These are phyloP conservation scores for Leptura quadrifasciata DNA, from an alignment of 2,888 invertebrate genomes.

Conservation along the genomic window DNA sequence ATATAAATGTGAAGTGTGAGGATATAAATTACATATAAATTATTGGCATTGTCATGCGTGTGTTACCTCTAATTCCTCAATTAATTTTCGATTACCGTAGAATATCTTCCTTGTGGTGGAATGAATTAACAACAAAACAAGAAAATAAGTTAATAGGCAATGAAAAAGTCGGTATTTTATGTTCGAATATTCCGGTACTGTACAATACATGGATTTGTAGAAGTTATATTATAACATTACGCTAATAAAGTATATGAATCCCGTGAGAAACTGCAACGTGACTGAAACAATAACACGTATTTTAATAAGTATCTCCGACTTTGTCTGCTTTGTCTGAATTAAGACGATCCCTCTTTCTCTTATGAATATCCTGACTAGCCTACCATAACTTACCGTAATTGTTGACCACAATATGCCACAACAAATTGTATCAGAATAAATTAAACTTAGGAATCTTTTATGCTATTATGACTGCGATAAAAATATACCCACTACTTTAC, in stretches of 20 bases:
- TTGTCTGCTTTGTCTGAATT: conserved; percentile 54
- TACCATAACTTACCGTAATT: conserved; percentile 69
- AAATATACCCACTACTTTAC: conserved; percentile 45
- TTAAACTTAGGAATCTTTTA: conserved; percentile 55
- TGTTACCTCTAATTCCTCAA: background rate
- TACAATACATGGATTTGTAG: conserved; percentile 60
- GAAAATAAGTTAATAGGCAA: background rate
- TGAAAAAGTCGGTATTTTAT: conserved; percentile 18
- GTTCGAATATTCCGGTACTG: conserved; percentile 26
- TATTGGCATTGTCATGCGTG: background rate
- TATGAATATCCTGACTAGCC: conserved; percentile 61
- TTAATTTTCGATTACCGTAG: background rate
- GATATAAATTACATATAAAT: too few species aligned
- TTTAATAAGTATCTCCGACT: conserved; percentile 71
- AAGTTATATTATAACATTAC: conserved; percentile 64
- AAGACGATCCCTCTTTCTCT: conserved; percentile 50
- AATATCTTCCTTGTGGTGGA: conserved; percentile 5
- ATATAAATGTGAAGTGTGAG: too few species aligned
- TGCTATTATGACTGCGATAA: conserved; percentile 50
- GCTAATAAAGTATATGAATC: conserved; percentile 69
- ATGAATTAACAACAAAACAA: conserved; percentile 31
- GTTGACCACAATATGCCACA: conserved; percentile 69
- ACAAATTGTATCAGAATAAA: conserved; percentile 67
- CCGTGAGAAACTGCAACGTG: conserved; percentile 75
- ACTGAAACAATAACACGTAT: conserved; percentile 74